Conservation (phyloP, 2,113 vertebrate species). For the Sylvia atricapilla region DNA sequence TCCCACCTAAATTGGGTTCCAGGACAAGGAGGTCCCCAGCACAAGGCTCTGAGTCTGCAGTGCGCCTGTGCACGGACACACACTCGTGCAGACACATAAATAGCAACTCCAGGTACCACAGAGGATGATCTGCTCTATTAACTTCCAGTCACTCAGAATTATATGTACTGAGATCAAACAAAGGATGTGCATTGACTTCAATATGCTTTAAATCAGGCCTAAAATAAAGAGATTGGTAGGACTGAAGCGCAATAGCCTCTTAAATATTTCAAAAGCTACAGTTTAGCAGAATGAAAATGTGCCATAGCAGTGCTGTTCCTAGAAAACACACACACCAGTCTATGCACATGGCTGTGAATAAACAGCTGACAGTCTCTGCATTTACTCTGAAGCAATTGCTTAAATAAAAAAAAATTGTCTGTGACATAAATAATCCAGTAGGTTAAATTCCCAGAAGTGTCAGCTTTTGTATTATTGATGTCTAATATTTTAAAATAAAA, state of each 20-base stretch:
- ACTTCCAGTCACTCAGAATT: slow-evolving; percentile 24
- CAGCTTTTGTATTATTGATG: slow-evolving; percentile 42
- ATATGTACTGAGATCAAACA: not conserved
- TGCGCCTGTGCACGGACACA: fast-evolving
- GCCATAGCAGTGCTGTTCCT: not conserved
- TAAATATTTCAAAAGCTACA: slow-evolving; percentile 17
- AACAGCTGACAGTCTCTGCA: not conserved
- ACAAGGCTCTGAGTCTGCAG: not conserved
- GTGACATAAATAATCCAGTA: slow-evolving; percentile 51
- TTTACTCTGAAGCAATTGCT: slow-evolving; percentile 21
- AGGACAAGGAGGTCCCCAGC: not conserved
- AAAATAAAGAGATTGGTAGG: not conserved
- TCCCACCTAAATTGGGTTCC: not conserved
- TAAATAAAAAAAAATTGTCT: slow-evolving; percentile 12
- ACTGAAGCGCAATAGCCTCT: not conserved
- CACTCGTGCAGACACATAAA: not conserved
- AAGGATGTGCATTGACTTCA: not conserved
- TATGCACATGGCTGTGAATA: not conserved
- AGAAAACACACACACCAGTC: not conserved
- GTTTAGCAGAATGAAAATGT: not conserved
- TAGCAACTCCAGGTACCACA: not conserved
- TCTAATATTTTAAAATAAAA: slow-evolving; percentile 52
- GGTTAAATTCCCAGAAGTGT: slow-evolving; percentile 28
- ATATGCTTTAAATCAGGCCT: slow-evolving; percentile 14
- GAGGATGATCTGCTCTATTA: slow-evolving; percentile 38